phyloP scores from a whole-genome alignment of 2,113 vertebrate species.

The chimpanzee (Pan troglodytes) region NHGRI_mPanTro3-v2.1_pri NC_072415.2:28097501-28098000 shows the following conservation, averaged over 20 bases:
- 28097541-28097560: not conserved
- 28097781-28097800: not conserved
- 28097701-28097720: not conserved
- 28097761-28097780: not conserved
- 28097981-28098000: not conserved
- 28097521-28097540: not conserved
- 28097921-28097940: not conserved
- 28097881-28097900: not conserved
- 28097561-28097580: not conserved
- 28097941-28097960: not conserved
- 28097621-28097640: not conserved
- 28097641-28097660: not conserved
- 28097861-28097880: not conserved
- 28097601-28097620: not conserved
- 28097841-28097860: not conserved
- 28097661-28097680: not conserved
- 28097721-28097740: not conserved
- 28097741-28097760: not conserved
- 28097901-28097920: not conserved
- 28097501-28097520: not conserved
- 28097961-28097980: not conserved
- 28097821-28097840: not conserved
- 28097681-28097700: constrained; percentile 26
- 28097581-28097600: not conserved
- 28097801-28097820: not conserved